Evolutionary conservation across 2,113 vertebrate genomes (phyloP).

Genomic region (Barbus barbus): DNA sequence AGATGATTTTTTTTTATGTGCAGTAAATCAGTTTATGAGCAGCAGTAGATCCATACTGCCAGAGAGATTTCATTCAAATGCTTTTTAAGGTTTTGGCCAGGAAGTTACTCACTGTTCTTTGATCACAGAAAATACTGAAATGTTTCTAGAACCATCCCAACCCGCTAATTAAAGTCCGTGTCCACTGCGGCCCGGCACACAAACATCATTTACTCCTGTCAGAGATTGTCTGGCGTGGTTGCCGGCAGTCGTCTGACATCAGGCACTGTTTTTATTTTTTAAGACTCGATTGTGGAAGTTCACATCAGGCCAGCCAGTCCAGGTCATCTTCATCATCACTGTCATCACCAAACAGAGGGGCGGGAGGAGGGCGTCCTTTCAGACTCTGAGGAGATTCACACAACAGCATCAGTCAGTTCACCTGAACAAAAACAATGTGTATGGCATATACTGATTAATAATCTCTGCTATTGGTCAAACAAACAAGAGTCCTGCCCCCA

Average conservation of each 20-base stretch:
- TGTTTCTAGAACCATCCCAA: neutral
- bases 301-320: constrained; percentile 88
- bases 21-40: constrained; percentile 7
- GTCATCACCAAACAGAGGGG: constrained; percentile 89
- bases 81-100: neutral
- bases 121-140: too few species aligned
- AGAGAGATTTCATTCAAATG: neutral
- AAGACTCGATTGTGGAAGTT: neutral
- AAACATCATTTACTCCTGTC: neutral
- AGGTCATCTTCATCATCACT: constrained; percentile 85
- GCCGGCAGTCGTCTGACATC: too few species aligned
- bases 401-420: neutral
- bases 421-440: neutral
- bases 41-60: neutral
- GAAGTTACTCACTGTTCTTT: neutral
- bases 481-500: neutral
- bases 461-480: neutral
- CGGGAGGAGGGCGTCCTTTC: constrained; percentile 88
- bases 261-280: neutral
- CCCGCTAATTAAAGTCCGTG: neutral
- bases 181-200: neutral
- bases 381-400: constrained; percentile 80
- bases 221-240: neutral
- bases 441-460: neutral
- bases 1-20: neutral